phyloP scores from a whole-genome alignment of 1,140 invertebrate genomes.

The Tetragonula clypearis region DNA sequence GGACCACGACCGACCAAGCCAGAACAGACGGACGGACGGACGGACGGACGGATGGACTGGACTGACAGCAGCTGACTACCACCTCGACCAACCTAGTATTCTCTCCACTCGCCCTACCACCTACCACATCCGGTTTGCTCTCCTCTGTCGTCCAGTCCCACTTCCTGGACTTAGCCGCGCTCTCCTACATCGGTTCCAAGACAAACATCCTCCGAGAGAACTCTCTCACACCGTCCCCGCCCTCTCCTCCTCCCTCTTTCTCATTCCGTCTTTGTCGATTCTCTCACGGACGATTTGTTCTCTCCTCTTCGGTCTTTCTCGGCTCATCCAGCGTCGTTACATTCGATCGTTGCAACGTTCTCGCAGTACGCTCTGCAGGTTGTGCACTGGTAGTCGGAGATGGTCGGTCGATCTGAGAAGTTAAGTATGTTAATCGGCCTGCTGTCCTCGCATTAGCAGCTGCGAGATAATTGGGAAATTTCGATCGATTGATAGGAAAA shows the following conservation, averaged over 20 bases:
- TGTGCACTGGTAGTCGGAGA: conserved; percentile 12
- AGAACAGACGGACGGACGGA: conserved; percentile 60
- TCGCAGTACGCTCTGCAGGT: neutral
- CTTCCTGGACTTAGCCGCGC: conserved; percentile 65
- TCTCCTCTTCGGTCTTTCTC: conserved; percentile 18
- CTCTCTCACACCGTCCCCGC: conserved; percentile 7
- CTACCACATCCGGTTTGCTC: conserved; percentile 38
- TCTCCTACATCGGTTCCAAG: conserved; percentile 59
- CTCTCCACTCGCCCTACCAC: conserved; percentile 4
- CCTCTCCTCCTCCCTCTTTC: conserved; percentile 2
- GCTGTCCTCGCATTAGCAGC: neutral
- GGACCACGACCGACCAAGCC: conserved; percentile 55
- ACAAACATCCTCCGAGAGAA: conserved; percentile 59
- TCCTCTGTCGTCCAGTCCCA: conserved; percentile 58
- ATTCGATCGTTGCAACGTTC: conserved; percentile 26
- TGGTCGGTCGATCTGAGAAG: conserved; percentile 4
- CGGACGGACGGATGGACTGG: conserved; percentile 63
- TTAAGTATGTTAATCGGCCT: conserved; percentile 39
- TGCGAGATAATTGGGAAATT: neutral
- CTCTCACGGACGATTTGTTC: neutral
- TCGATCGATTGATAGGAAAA: neutral
- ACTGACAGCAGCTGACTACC: conserved; percentile 77
- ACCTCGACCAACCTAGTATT: conserved; percentile 55
- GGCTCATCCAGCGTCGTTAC: neutral
- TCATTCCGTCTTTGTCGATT: neutral